Conservation (phyloP, 2,113 vertebrate genomes). For the Dipodomys ordii region DNA sequence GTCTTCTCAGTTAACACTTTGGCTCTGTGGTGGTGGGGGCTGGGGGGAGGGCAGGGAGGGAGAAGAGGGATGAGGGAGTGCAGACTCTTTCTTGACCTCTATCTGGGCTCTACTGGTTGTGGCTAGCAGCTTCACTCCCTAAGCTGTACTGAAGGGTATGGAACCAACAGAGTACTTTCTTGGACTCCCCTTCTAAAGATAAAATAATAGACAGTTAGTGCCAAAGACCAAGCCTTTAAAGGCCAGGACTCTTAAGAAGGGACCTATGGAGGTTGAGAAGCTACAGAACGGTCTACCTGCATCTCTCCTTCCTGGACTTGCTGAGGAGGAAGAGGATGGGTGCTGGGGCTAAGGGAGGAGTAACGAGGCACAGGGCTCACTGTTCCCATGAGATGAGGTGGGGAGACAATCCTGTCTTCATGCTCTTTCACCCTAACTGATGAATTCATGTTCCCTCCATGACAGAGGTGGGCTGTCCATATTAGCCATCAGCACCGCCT, state of each 20-base stretch:
- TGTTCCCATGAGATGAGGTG: accelerated
- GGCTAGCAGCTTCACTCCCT: background rate
- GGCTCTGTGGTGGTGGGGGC: accelerated
- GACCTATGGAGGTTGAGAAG: background rate
- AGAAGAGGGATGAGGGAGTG: background rate
- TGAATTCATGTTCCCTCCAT: background rate
- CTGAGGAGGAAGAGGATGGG: background rate
- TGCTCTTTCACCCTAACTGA: background rate
- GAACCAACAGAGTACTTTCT: background rate
- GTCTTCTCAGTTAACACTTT: background rate
- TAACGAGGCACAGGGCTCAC: background rate
- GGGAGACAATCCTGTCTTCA: background rate
- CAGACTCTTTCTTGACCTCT: background rate
- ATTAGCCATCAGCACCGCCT: background rate
- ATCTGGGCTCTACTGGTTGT: accelerated
- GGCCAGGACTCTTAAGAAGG: background rate
- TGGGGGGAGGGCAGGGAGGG: background rate
- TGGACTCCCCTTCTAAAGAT: background rate
- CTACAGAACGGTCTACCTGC: background rate
- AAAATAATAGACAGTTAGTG: background rate
- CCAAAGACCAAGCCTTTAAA: background rate
- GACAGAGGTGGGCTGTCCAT: background rate
- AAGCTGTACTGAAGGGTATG: background rate
- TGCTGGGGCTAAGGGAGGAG: no score
- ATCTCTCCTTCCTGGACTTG: background rate